Evolutionary conservation across 2,113 vertebrate species (phyloP).

Genomic region (Leuciscus idus): DNA sequence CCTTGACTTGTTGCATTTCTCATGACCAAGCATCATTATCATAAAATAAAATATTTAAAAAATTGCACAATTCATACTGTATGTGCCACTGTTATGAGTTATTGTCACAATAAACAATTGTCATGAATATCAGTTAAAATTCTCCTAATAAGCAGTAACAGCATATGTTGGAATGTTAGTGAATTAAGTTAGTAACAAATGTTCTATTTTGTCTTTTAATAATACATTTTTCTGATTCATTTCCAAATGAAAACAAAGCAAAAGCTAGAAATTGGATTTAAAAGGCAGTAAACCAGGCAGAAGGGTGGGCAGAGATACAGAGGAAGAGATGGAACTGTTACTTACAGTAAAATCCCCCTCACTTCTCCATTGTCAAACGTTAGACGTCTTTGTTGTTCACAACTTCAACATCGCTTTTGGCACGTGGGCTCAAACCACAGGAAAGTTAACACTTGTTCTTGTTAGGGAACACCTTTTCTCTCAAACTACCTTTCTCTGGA

Average conservation of each 20-base stretch:
- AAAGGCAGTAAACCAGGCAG: not conserved
- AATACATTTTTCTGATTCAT: not conserved
- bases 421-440: slow-evolving; percentile 11
- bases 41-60: too few species aligned
- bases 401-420: not conserved
- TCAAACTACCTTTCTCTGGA: not conserved
- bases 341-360: slow-evolving; percentile 4
- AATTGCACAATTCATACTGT: too few species aligned
- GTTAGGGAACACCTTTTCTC: not conserved
- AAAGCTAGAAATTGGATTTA: not conserved
- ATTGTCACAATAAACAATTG: too few species aligned
- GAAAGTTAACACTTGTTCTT: not conserved
- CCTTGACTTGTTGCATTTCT: too few species aligned
- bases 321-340: not conserved
- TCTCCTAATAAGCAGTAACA: too few species aligned
- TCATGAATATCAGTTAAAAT: too few species aligned
- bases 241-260: slow-evolving; percentile 11
- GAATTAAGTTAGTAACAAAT: too few species aligned
- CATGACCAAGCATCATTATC: too few species aligned
- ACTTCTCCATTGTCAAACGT: not conserved
- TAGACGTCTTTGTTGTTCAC: slow-evolving; percentile 2
- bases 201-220: too few species aligned
- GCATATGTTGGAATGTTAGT: too few species aligned
- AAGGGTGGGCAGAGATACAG: not conserved
- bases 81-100: too few species aligned